Base-by-base conservation (phyloP, 2,888 invertebrate species). In the Icerya purchasi region DNA sequence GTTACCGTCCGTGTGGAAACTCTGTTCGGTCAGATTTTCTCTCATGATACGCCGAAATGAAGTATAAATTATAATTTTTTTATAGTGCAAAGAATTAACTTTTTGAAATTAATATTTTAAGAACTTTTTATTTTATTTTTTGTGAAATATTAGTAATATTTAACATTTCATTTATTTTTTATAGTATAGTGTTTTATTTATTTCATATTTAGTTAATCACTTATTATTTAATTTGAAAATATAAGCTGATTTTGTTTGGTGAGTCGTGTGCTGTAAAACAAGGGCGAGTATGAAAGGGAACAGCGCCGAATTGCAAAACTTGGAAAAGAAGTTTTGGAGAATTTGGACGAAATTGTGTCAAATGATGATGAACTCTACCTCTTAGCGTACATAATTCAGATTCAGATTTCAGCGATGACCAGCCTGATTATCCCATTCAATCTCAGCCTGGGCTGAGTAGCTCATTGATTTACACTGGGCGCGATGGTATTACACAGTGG, bases 401-500 rank as follows among this genome's bases (percentile, higher is more conserved):
- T 36, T 36, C 36, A 36, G 8, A 36, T 14, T 36, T 36, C 14
- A 36, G 36, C 36, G 36, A 36, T 36, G 36, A 36, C 36, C 36
- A 36, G 36, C 36, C 36, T 36, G 36, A 36, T 36, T 36, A 8
- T 36, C 14, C 14, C 36, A 36, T 36, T 36, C 36, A 36, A 36
- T 36, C 36, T 36, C 36, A 36, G 36, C 36, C 36, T 14, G 36
- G 14, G 36, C 8, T 8, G 14, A 36, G 36, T 5, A 36, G 36
- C n/a, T 51, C 56, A 56, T 19, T 10, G 22, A 51, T 56, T 57
- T 57, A 52, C 36, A 52, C 21, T 21, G 36, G 57, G 18, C 51
- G 36, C 51, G 52, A 57, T 21, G 52, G 25, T 52, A 57, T 57
- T 22, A 53, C 53, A 25, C 51, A 57, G 53, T 57, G 57, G 57